A percentile compares a stretch with the other conserved stretches of the same genome.
Evolutionary conservation across 2,888 invertebrate genomes (phyloP).

Genomic region (Alsophila aescularia): DNA sequence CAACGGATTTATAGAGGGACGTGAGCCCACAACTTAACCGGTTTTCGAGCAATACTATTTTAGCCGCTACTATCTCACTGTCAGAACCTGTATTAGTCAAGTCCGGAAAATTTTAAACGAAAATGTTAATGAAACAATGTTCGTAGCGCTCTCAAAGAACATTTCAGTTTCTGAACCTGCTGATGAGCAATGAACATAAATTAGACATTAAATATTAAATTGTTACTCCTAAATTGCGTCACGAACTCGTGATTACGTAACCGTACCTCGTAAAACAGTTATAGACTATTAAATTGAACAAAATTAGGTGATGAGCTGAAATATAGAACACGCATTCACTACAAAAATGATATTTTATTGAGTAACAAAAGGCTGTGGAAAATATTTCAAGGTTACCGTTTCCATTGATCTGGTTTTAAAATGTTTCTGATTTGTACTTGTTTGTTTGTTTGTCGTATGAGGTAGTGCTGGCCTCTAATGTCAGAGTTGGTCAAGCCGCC

Average conservation of each 20-base stretch:
- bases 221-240: constrained; percentile 43
- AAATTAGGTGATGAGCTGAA: constrained; percentile 44
- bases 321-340: constrained; percentile 35
- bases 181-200: constrained; percentile 33
- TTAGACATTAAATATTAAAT: constrained; percentile 36
- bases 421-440: too few species aligned
- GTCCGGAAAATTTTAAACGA: constrained; percentile 14
- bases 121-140: constrained; percentile 8
- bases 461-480: too few species aligned
- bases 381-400: constrained; percentile 17
- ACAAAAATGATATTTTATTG: constrained; percentile 31
- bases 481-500: too few species aligned
- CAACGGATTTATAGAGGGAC: constrained; percentile 49
- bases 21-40: constrained; percentile 38
- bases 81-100: constrained; percentile 28
- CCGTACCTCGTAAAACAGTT: constrained; percentile 52
- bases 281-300: constrained; percentile 54
- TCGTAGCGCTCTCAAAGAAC: constrained; percentile 1
- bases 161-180: constrained; percentile 33
- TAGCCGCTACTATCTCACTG: constrained; percentile 37
- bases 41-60: constrained; percentile 37
- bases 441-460: too few species aligned
- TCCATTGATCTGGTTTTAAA: too few species aligned
- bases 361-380: constrained; percentile 30
- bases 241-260: constrained; percentile 43